phyloP scores from a whole-genome alignment of 1,140 invertebrate species.

The Vanessa atalanta region DNA sequence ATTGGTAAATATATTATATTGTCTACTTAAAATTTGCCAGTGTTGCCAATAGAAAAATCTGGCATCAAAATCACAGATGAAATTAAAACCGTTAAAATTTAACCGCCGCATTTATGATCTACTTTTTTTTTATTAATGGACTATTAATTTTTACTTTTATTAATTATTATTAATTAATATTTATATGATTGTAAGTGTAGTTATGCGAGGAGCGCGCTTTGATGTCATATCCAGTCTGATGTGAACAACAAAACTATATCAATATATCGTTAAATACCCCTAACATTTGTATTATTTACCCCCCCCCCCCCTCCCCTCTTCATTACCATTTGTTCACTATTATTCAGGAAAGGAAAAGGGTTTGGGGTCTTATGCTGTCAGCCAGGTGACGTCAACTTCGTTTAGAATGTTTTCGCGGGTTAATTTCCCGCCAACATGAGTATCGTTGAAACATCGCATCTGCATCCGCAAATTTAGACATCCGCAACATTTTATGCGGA shows the following conservation, averaged over 20 bases:
- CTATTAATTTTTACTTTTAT: conserved; percentile 38
- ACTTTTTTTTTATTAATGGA: conserved; percentile 39
- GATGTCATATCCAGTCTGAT: conserved; percentile 59
- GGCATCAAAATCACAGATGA: conserved; percentile 65
- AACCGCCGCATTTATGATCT: conserved; percentile 66
- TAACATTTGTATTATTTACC: conserved; percentile 44
- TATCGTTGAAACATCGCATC: too few relatives aligned
- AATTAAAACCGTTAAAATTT: conserved; percentile 50
- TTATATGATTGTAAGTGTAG: conserved; percentile 45
- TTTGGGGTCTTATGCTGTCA: too few relatives aligned
- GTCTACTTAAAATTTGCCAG: conserved; percentile 24
- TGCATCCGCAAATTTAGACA: too few relatives aligned
- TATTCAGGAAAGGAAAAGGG: too few relatives aligned
- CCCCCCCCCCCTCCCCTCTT: not conserved
- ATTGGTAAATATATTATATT: conserved; percentile 2
- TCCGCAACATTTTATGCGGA: too few relatives aligned
- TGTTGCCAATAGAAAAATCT: conserved; percentile 38
- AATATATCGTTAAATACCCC: conserved; percentile 57
- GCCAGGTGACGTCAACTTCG: too few relatives aligned
- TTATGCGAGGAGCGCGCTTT: conserved; percentile 58
- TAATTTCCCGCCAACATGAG: too few relatives aligned
- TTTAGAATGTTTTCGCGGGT: too few relatives aligned
- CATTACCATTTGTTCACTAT: too few relatives aligned
- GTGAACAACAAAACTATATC: conserved; percentile 56
- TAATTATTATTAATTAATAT: conserved; percentile 51